Percentiles rank a stretch among this genome's conserved stretches.
phyloP scores from a whole-genome alignment of 1,140 invertebrate genomes.

The Euura saliciscinereae region DNA sequence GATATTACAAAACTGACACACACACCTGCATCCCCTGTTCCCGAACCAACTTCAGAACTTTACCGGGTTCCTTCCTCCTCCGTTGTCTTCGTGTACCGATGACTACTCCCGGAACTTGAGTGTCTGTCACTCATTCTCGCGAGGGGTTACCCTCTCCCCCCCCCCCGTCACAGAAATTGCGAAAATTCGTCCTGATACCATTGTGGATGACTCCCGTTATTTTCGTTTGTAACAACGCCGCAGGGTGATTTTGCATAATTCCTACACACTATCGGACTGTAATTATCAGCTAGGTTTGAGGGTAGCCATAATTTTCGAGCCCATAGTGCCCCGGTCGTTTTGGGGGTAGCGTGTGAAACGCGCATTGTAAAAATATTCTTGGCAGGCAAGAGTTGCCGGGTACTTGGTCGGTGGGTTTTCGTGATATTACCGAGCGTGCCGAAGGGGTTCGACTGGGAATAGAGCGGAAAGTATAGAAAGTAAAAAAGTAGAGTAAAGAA shows the following conservation, averaged over 20 bases:
- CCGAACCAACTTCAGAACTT: background rate
- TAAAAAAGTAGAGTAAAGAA: background rate
- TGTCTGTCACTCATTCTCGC: background rate
- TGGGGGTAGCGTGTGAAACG: background rate
- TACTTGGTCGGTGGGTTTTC: background rate
- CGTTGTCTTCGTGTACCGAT: background rate
- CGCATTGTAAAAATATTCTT: background rate
- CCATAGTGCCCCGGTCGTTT: background rate
- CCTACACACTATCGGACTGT: too few relatives aligned
- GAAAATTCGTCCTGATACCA: too few relatives aligned
- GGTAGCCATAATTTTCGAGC: background rate
- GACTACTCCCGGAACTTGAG: background rate
- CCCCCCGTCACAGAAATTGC: too few relatives aligned
- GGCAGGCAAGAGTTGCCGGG: too few relatives aligned
- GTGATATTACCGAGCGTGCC: background rate
- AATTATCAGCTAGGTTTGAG: too few relatives aligned
- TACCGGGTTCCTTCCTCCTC: background rate
- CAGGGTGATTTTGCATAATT: too few relatives aligned
- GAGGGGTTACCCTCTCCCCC: background rate
- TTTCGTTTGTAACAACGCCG: too few relatives aligned
- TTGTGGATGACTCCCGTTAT: too few relatives aligned
- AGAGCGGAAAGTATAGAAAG: too few relatives aligned
- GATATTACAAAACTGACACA: background rate
- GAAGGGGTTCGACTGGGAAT: background rate
- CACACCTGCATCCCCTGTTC: background rate